A percentile compares a stretch with the other conserved stretches of the same genome.
These are phyloP conservation scores for Peromyscus aztecus DNA, from an alignment of 2,797 vertebrate species.

Conservation along the genomic window DNA sequence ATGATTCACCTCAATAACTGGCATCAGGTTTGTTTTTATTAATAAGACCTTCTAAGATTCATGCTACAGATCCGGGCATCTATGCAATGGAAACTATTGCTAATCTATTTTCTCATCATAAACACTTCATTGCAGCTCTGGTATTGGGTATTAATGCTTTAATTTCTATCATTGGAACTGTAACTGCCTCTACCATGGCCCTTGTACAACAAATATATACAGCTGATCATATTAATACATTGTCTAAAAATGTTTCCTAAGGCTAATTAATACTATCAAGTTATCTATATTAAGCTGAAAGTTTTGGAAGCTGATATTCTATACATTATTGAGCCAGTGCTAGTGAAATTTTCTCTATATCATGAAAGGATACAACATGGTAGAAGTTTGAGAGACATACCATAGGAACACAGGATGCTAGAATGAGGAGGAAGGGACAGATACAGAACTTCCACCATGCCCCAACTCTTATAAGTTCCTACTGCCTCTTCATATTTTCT, in stretches of 20 bases:
- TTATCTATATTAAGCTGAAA: not conserved
- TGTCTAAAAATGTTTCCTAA: not conserved
- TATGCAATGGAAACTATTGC: no score
- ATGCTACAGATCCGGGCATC: no score
- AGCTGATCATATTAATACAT: no score
- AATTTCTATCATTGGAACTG: no score
- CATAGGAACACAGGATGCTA: not conserved
- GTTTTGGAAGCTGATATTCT: not conserved
- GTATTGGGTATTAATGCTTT: no score
- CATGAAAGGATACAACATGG: not conserved
- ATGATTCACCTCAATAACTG: no score
- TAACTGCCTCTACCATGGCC: no score
- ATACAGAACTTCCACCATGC: not conserved
- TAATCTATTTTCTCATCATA: not conserved
- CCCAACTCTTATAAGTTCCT: not conserved
- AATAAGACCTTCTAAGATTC: no score
- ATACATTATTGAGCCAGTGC: not conserved
- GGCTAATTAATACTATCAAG: not conserved
- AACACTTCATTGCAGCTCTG: no score
- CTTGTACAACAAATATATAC: no score
- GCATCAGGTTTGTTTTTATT: no score
- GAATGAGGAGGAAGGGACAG: not conserved
- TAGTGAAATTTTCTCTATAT: not conserved
- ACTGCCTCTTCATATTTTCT: not conserved
- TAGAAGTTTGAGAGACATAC: not conserved